phyloP scores from a whole-genome alignment of 2,113 vertebrate species.

The Tetrax tetrax region DNA sequence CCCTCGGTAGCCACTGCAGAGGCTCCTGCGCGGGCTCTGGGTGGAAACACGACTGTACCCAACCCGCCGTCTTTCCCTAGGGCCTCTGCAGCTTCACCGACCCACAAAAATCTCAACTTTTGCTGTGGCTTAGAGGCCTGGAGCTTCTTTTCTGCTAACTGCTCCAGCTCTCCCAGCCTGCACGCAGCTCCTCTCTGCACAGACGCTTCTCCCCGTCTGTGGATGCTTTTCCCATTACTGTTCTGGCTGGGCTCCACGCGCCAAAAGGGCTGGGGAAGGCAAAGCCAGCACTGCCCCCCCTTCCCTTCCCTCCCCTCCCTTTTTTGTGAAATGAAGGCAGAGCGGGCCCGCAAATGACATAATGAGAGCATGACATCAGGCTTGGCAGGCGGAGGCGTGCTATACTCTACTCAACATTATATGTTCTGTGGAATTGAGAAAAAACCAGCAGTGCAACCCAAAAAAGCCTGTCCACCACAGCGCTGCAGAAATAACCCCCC shows the following conservation, averaged over 20 bases:
- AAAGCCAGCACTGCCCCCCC: background rate
- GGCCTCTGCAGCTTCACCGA: background rate
- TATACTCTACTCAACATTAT: background rate
- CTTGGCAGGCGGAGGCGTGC: slow-evolving; percentile 31
- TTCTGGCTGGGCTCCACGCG: slow-evolving; percentile 25
- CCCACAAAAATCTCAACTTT: background rate
- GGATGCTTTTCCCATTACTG: slow-evolving; percentile 65
- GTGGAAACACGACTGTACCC: background rate
- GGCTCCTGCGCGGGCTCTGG: background rate
- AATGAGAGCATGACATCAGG: slow-evolving; percentile 71
- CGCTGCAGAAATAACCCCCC: background rate
- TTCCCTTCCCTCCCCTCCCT: background rate
- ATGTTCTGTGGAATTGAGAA: background rate
- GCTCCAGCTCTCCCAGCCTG: background rate
- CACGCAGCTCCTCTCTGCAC: background rate
- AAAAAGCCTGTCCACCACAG: background rate
- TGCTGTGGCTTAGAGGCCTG: background rate
- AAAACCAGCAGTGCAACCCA: background rate
- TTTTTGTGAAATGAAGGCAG: slow-evolving; percentile 31
- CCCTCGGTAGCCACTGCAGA: background rate
- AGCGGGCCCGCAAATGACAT: slow-evolving; percentile 58
- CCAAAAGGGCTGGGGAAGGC: slow-evolving; percentile 45
- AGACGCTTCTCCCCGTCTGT: background rate
- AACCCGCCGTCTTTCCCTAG: background rate
- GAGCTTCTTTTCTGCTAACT: background rate